phyloP scores from a whole-genome alignment of 1,140 invertebrate species.

The Phortica variegata region DNA sequence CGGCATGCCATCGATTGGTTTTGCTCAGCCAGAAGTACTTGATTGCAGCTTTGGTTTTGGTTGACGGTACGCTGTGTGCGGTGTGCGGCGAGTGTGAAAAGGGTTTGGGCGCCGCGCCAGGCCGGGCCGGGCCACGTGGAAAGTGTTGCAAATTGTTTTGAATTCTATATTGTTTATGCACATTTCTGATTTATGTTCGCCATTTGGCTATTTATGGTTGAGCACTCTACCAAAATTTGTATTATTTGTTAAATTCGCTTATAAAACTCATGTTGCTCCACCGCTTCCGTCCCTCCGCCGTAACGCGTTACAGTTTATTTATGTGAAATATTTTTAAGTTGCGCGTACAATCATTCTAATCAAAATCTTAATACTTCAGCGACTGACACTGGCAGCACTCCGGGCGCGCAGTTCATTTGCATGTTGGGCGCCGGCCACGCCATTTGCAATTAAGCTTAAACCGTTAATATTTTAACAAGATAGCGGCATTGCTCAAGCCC shows the following conservation, averaged over 20 bases:
- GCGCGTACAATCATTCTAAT: slow-evolving; percentile 54
- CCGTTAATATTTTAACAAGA: slow-evolving; percentile 50
- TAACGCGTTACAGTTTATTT: slow-evolving; percentile 27
- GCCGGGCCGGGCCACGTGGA: slow-evolving; percentile 32
- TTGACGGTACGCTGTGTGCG: too few species aligned
- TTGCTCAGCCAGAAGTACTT: too few species aligned
- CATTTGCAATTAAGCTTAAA: slow-evolving; percentile 53
- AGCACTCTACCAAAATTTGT: slow-evolving; percentile 30
- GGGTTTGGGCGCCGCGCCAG: slow-evolving; percentile 18
- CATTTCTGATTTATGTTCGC: slow-evolving; percentile 42
- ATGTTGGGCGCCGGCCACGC: slow-evolving; percentile 29
- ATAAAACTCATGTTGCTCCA: too few species aligned
- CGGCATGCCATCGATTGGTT: not conserved
- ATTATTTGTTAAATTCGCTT: too few species aligned
- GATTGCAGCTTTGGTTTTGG: too few species aligned
- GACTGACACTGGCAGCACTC: slow-evolving; percentile 7
- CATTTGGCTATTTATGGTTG: slow-evolving; percentile 40
- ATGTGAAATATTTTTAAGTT: slow-evolving; percentile 53
- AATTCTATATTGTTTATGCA: slow-evolving; percentile 44
- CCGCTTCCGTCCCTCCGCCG: too few species aligned
- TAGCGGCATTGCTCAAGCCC: too few species aligned
- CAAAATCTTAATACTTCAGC: too few species aligned
- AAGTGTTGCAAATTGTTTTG: slow-evolving; percentile 50
- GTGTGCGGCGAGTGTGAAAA: slow-evolving; percentile 5
- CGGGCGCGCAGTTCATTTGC: slow-evolving; percentile 36